Percentiles rank a stretch among this genome's conserved stretches.
Conservation (phyloP, 2,797 vertebrate species). For the Chromobotia macracanthus region DNA sequence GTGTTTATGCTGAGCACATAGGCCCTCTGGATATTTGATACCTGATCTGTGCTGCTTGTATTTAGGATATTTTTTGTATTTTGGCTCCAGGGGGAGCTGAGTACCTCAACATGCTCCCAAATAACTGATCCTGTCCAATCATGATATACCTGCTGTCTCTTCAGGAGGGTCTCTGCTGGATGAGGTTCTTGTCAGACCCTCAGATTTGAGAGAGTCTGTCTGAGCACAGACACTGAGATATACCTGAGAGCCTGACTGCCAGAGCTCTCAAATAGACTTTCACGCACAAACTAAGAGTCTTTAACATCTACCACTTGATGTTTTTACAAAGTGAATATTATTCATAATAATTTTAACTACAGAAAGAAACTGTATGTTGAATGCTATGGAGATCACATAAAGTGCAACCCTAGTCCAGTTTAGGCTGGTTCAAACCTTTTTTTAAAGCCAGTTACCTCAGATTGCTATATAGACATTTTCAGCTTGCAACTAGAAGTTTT, state of each 20-base stretch:
- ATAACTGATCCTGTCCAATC: slow-evolving; percentile 7
- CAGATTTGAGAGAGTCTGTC: slow-evolving; percentile 37
- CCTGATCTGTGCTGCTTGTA: background rate
- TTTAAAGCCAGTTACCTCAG: too few species aligned
- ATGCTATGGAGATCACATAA: too few species aligned
- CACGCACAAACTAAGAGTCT: background rate
- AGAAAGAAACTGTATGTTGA: too few species aligned
- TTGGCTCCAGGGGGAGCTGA: background rate
- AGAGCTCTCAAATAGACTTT: slow-evolving; percentile 4
- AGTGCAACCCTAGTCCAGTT: too few species aligned
- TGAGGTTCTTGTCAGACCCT: slow-evolving; percentile 35
- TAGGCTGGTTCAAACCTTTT: too few species aligned
- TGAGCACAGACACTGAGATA: background rate
- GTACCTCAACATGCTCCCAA: background rate
- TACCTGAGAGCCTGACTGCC: background rate
- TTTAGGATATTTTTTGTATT: background rate
- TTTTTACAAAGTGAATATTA: too few species aligned
- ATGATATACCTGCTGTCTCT: slow-evolving; percentile 36
- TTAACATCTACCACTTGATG: too few species aligned
- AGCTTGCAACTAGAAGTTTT: too few species aligned
- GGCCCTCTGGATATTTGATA: background rate
- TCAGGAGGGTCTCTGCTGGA: slow-evolving; percentile 45
- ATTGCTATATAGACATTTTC: too few species aligned
- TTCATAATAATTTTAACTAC: too few species aligned
- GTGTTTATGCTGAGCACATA: background rate